Conservation (phyloP, 2,888 invertebrate genomes). For the Lutraria lutraria region DNA sequence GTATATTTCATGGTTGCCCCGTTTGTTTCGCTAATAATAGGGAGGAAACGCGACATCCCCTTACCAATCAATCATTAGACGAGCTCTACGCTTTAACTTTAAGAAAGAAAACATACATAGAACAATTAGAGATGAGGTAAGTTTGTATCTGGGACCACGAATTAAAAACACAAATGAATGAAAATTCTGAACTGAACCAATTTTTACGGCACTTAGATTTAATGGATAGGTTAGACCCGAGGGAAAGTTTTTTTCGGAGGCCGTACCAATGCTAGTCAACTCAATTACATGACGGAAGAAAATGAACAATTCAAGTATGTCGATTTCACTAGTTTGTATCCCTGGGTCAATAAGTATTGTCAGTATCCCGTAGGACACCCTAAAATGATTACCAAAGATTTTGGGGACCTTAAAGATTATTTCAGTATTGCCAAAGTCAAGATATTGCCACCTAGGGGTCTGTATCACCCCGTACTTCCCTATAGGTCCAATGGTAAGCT, state of each 20-base stretch:
- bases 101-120: constrained; percentile 22
- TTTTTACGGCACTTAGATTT: constrained; percentile 29
- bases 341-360: constrained; percentile 74
- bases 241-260: constrained; percentile 80
- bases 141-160: constrained; percentile 62
- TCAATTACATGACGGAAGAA: constrained; percentile 63
- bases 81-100: constrained; percentile 40
- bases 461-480: constrained; percentile 83
- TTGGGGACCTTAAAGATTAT: constrained; percentile 65
- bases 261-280: constrained; percentile 72
- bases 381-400: constrained; percentile 68
- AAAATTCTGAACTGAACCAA: neutral
- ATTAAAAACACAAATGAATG: constrained; percentile 26
- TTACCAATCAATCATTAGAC: constrained; percentile 37
- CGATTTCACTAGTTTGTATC: constrained; percentile 75
- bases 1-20: constrained; percentile 56
- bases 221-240: constrained; percentile 52
- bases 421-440: constrained; percentile 75
- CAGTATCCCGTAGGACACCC: constrained; percentile 76
- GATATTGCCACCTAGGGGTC: constrained; percentile 73
- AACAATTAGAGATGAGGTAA: constrained; percentile 34
- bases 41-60: constrained; percentile 33
- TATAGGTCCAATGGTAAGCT: constrained; percentile 74
- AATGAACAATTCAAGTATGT: constrained; percentile 71
- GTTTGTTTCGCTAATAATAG: constrained; percentile 48